Evolutionary conservation across 2,888 invertebrate genomes (phyloP), one percentile per base, ranked within the genome.

Genomic region (Cataglyphis rosenhaueri): DNA sequence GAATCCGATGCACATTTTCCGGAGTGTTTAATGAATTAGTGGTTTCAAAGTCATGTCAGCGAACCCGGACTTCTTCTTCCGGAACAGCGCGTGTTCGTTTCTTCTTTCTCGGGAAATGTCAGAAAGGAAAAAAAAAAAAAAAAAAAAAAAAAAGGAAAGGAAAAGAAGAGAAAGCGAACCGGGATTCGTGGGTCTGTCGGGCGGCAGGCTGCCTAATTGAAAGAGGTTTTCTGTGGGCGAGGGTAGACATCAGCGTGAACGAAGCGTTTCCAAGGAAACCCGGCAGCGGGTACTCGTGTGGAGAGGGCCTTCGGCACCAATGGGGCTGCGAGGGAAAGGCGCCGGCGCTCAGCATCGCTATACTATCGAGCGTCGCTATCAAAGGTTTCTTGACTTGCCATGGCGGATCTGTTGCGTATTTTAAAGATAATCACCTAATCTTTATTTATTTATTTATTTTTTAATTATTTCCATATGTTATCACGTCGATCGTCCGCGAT

Each of bases 261-360:
- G 90, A 90, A 91, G 91, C 91, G 93, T 94, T 93, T 93, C 94
- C 94, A 93, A 92, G 94, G 94, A 92, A 93, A 94, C 94, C 91
- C 81, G 88, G 90, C 91, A 88, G 90, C 91, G 90, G 88, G 92
- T 88, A 91, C 90, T 90, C 91, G 89, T 87, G 88, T 88, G 89
- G 90, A 89, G 92, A 92, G 92, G 92, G 92, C 91, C 89, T 91
- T 88, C 88, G 90, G 89, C 88, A 91, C 93, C 93, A 92, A 93
- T 92, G 89, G 91, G 91, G 91, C 87, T 90, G 89, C 92, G 88
- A 90, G 89, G 85, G 89, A 87, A 90, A 90, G 91, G 92, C 92
- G 91, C 92, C 91, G 92, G 93, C 93, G 93, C 93, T 92, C 87
- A 91, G 88, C 90, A 90, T 81, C 89, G 87, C 89, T 86, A 86